These are phyloP conservation scores for Chaenocephalus aceratus DNA, from an alignment of 2,113 vertebrate genomes.

Conservation along the genomic window DNA sequence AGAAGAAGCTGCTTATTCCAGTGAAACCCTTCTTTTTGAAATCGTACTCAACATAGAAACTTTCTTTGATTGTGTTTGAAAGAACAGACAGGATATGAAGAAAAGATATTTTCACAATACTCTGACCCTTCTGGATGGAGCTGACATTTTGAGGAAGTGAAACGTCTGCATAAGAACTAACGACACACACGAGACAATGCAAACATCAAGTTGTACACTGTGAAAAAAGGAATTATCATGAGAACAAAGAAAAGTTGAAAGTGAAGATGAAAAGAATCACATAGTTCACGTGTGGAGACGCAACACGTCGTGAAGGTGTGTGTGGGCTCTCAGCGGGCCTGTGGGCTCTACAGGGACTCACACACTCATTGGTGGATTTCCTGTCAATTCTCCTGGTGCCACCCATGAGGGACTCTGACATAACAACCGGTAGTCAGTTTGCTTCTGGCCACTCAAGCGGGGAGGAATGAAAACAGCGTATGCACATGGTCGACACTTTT, in stretches of 20 bases:
- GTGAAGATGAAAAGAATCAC: constrained; percentile 6
- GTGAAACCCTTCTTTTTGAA: background rate
- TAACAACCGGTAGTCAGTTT: constrained; percentile 84
- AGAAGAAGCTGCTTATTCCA: background rate
- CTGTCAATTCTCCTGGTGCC: constrained; percentile 81
- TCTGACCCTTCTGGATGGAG: background rate
- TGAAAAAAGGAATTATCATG: background rate
- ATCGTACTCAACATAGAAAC: constrained; percentile 37
- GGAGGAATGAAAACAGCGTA: constrained; percentile 77
- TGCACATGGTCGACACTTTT: constrained; percentile 75
- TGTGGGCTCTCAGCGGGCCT: constrained; percentile 64
- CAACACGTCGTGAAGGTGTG: constrained; percentile 36
- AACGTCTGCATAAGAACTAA: background rate
- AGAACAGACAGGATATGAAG: constrained; percentile 26
- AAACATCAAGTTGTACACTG: background rate
- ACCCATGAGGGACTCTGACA: constrained; percentile 78
- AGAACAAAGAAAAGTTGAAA: constrained; percentile 3
- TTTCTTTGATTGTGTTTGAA: background rate
- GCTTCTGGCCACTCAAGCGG: constrained; percentile 77
- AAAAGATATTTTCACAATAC: constrained; percentile 12
- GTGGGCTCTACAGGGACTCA: constrained; percentile 78
- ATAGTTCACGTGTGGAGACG: background rate
- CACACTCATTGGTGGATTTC: constrained; percentile 79
- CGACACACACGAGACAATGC: background rate
- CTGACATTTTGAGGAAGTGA: constrained; percentile 41